Base-by-base conservation (phyloP, 1,140 invertebrate species). In the Papilio helenus region DNA sequence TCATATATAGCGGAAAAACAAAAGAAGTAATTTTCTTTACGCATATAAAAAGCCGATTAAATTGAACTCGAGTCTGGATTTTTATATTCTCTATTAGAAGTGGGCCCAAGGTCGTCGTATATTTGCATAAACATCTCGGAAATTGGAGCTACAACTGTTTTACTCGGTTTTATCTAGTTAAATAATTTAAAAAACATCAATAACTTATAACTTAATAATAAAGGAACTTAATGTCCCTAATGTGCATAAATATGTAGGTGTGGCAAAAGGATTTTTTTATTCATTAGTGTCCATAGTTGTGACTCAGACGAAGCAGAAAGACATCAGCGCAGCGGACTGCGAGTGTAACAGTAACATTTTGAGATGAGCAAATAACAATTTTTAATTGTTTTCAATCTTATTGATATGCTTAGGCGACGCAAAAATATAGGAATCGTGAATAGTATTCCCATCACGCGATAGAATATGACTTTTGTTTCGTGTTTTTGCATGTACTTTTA, bases 401-500 rank as follows among this genome's bases (percentile, higher is more conserved):
- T 46, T 49, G 29, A 55, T 49, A 29, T 10, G 44, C 2, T 51
- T 26, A 26, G 14, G 14, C 44, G 49, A 20, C 23, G 39, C 18
- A 49, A 76, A 76, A 74, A 3, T 49, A 23, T 42, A 26, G 51
- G 46, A 39, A 76, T 26, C 26, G 58, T 58, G 49, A 77, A 49
- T 51, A 29, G 23, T 65, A 23, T 61, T 14, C 3, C 55, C 44
- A 44, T 42, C 29, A 77, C 76, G 51, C 58, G 76, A 77, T 61
- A 77, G 58, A 65, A 65, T 77, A 65, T 65, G 34, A 77, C 26
- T 76, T 34, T 51, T 23, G 26, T 49, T 76, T 55, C 14, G 44
- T 23, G n/a, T 76, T 76, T 76, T 76, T 34, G 73, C 73, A 76
- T 76, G 46, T 76, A 76, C 46, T 76, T 76, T 58, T 77, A 65